These are phyloP conservation scores for Drosophila yooni DNA, from an alignment of 2,888 invertebrate species.

Conservation along the genomic window DNA sequence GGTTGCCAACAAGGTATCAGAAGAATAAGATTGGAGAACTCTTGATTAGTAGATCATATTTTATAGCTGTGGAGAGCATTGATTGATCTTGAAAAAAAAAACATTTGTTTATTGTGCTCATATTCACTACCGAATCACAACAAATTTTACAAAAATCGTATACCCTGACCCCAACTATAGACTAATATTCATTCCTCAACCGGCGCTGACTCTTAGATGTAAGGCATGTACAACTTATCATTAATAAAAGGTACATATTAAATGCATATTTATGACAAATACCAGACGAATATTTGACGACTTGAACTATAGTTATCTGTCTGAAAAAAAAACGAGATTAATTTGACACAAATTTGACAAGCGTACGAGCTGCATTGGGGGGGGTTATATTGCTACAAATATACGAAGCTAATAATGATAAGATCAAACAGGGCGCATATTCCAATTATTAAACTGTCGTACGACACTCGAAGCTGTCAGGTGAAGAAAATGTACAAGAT, in stretches of 20 bases:
- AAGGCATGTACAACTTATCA: constrained; percentile 30
- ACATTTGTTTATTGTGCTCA: background rate
- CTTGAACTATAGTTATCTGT: constrained; percentile 20
- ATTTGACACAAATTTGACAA: constrained; percentile 77
- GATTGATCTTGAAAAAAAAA: background rate
- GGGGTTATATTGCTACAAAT: constrained; percentile 18
- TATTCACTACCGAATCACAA: background rate
- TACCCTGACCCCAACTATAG: background rate
- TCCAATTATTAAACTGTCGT: constrained; percentile 72
- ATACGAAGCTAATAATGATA: constrained; percentile 26
- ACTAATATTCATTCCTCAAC: background rate
- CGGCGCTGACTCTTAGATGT: constrained; percentile 15
- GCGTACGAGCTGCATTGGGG: constrained; percentile 44
- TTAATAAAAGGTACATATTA: constrained; percentile 33
- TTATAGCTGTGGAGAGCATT: background rate
- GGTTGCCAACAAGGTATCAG: background rate
- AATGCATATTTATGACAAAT: constrained; percentile 32
- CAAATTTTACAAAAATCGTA: background rate
- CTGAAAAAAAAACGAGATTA: constrained; percentile 42
- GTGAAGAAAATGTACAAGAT: constrained; percentile 43
- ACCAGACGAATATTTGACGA: background rate
- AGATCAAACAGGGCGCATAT: constrained; percentile 52
- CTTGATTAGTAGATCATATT: background rate
- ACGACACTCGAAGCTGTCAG: constrained; percentile 65
- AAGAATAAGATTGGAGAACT: background rate